Evolutionary conservation across 2,797 vertebrate species (phyloP).

Genomic region (Meda fulgida): DNA sequence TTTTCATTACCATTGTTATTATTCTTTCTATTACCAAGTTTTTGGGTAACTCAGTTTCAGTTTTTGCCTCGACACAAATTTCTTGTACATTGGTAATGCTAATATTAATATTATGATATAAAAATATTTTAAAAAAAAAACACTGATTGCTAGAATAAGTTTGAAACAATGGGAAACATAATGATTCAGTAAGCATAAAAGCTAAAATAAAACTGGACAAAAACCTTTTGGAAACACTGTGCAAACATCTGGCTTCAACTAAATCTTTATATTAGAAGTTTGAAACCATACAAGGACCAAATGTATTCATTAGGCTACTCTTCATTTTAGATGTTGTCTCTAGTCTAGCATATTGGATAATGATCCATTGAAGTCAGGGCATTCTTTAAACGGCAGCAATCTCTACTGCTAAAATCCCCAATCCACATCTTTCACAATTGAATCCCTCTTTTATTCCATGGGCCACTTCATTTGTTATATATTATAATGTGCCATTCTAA

Average conservation of each 20-base stretch:
- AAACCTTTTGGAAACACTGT: not conserved
- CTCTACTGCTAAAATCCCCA: not conserved
- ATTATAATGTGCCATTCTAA: slow-evolving; percentile 13
- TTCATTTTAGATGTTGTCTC: not conserved
- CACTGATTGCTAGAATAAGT: slow-evolving; percentile 48
- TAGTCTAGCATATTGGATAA: not conserved
- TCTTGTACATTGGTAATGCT: not conserved
- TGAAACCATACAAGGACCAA: not conserved
- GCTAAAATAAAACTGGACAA: slow-evolving; percentile 5
- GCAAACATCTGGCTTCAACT: not conserved
- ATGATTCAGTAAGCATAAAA: slow-evolving; percentile 34
- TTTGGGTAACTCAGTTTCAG: too few species aligned
- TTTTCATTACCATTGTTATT: too few species aligned
- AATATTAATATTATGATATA: not conserved
- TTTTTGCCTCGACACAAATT: not conserved
- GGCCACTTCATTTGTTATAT: slow-evolving; percentile 24
- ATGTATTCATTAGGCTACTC: not conserved
- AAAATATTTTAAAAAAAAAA: not conserved
- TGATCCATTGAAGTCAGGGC: not conserved
- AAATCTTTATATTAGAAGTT: not conserved
- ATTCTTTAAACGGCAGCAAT: not conserved
- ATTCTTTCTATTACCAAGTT: too few species aligned
- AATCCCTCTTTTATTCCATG: slow-evolving; percentile 13
- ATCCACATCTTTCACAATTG: slow-evolving; percentile 20
- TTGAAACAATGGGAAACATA: slow-evolving; percentile 45